These are phyloP conservation scores for Hyalella azteca DNA, from an alignment of 2,888 invertebrate genomes.

Conservation along the genomic window DNA sequence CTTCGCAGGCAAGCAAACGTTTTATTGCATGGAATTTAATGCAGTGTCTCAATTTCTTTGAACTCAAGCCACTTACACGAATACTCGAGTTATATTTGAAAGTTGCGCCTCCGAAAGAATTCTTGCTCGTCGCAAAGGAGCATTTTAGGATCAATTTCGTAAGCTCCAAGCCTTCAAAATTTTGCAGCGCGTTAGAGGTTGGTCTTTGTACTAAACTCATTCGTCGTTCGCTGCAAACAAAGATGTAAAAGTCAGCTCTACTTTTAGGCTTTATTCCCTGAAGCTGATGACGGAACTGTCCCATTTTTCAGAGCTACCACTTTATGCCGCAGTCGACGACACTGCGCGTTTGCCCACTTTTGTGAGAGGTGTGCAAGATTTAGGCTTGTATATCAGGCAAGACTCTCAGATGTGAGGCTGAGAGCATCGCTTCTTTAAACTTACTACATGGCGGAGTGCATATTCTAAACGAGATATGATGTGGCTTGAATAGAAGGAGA, in stretches of 20 bases:
- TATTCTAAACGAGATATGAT: conserved; percentile 24
- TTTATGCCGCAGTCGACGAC: conserved; percentile 9
- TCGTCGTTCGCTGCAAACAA: background rate
- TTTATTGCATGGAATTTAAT: too few species aligned
- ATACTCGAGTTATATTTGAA: too few species aligned
- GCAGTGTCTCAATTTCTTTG: too few species aligned
- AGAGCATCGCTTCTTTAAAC: background rate
- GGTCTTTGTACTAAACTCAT: background rate
- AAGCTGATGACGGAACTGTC: conserved; percentile 21
- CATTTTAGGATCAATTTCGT: too few species aligned
- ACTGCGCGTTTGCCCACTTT: conserved; percentile 2
- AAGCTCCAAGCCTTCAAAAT: too few species aligned
- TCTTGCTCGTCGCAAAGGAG: too few species aligned
- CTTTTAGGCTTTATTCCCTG: conserved; percentile 6
- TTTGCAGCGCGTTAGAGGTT: too few species aligned
- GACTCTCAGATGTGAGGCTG: background rate
- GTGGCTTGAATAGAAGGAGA: conserved; percentile 4
- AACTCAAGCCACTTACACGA: too few species aligned
- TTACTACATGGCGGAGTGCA: background rate
- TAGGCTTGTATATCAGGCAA: conserved; percentile 21
- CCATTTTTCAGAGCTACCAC: conserved; percentile 5
- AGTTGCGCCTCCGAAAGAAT: too few species aligned
- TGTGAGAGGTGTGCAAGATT: background rate
- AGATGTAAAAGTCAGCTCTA: background rate
- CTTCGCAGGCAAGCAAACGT: too few species aligned